Conservation (phyloP, 2,888 invertebrate species). For the Brassicogethes aeneus region DNA sequence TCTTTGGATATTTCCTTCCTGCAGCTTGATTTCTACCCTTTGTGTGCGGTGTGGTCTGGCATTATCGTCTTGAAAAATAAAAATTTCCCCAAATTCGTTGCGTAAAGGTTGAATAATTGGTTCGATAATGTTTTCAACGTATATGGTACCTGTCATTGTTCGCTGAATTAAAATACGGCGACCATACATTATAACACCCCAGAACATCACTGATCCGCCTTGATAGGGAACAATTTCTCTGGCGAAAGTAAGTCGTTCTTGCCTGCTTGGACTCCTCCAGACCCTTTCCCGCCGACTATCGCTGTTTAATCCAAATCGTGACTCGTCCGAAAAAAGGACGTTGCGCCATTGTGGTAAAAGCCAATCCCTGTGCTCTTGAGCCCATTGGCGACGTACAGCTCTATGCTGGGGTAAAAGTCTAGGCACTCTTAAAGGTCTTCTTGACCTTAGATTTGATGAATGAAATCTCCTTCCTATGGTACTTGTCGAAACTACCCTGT, state of each 20-base stretch:
- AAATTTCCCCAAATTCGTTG: conserved; percentile 5
- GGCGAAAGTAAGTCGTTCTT: too few species aligned
- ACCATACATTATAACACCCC: too few species aligned
- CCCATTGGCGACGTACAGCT: conserved; percentile 3
- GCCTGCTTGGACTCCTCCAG: too few species aligned
- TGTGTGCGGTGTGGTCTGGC: conserved; percentile 8
- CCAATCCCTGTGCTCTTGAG: too few species aligned
- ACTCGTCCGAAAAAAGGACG: too few species aligned
- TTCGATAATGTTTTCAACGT: too few species aligned
- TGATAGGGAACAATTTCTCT: neutral
- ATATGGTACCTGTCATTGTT: conserved; percentile 3
- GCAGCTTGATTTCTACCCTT: conserved; percentile 6
- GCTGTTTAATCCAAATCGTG: too few species aligned
- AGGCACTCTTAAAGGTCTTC: neutral
- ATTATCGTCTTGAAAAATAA: conserved; percentile 7
- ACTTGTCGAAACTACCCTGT: conserved; percentile 5
- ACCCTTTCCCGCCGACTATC: too few species aligned
- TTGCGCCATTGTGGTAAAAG: too few species aligned
- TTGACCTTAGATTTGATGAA: conserved; percentile 1
- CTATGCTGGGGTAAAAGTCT: neutral
- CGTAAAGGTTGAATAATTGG: conserved; percentile 8
- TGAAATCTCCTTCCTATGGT: conserved; percentile 5
- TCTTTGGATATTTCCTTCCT: conserved; percentile 9
- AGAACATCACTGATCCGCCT: too few species aligned
- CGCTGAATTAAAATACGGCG: too few species aligned